Evolutionary conservation across 2,888 invertebrate genomes (phyloP), one percentile per base, ranked within the genome.

Genomic region (Dromius quadrimaculatus): DNA sequence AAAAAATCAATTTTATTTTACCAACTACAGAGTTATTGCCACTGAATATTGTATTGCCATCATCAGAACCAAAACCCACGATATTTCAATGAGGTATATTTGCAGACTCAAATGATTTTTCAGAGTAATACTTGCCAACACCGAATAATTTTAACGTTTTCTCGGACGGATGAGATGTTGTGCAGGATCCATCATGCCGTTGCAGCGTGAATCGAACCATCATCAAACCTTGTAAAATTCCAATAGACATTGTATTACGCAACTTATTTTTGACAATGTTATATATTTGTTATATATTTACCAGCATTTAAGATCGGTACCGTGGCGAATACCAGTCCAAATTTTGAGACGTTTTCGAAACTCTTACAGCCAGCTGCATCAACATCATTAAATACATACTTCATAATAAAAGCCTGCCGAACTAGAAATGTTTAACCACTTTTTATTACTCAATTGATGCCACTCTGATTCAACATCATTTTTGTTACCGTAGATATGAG

Each of bases 161-260:
- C n/a, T n/a, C n/a, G n/a, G n/a, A n/a, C n/a, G n/a, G n/a, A n/a
- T n/a, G n/a, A n/a, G n/a, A n/a, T n/a, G n/a, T n/a, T n/a, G n/a
- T n/a, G n/a, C n/a, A n/a, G n/a, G 34, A 66, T 28, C 54, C 66
- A 32, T 38, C 13, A 9, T 32, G 5, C 9, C 32, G 5, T 32
- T 32, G 32, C 5, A 32, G 5, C 5, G 5, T 32, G 9, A 32
- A 32, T 32, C 32, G 5, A 32, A 32, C 32, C 9, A 32, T 32
- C 9, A 32, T 32, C 9, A 32, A 32, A 32, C 9, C 9, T 32
- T 32, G 32, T 6, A 32, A 9, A 5, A 32, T 6, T 32, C 9
- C 32, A 6, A 32, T 5, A 6, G 32, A 32, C 9, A 32, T 6
- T 32, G 5, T 32, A 32, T 32, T 32, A 6, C 32, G 5, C 9